phyloP scores from a whole-genome alignment of 2,888 invertebrate genomes.

The Agrilus biguttatus region DNA sequence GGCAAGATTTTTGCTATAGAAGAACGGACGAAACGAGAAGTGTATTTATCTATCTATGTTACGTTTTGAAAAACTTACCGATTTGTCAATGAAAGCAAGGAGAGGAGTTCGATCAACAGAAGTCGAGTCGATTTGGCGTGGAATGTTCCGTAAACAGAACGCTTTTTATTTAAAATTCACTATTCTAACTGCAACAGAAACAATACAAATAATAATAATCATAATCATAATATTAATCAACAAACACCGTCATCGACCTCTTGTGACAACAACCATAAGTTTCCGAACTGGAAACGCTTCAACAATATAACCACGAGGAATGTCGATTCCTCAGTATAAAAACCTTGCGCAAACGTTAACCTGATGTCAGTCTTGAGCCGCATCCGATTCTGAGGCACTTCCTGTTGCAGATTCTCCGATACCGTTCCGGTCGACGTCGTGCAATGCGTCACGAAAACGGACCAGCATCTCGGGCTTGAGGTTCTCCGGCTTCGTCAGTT shows the following conservation, averaged over 20 bases:
- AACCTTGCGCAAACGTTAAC: constrained; percentile 26
- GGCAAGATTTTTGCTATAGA: too few relatives aligned
- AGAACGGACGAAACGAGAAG: too few relatives aligned
- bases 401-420: constrained; percentile 20
- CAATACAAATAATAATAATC: constrained; percentile 17
- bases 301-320: constrained; percentile 8
- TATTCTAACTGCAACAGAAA: constrained; percentile 30
- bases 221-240: constrained; percentile 25
- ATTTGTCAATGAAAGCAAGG: too few relatives aligned
- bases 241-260: constrained; percentile 32
- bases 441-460: constrained; percentile 25
- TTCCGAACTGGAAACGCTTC: constrained; percentile 10
- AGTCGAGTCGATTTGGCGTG: too few relatives aligned
- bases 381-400: constrained; percentile 32
- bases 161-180: constrained; percentile 14
- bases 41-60: too few relatives aligned
- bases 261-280: constrained; percentile 17
- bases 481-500: constrained; percentile 31
- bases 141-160: too few relatives aligned
- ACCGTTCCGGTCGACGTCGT: constrained; percentile 26
- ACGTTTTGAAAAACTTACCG: too few relatives aligned
- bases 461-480: constrained; percentile 31
- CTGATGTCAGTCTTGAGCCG: constrained; percentile 32
- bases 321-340: constrained; percentile 22
- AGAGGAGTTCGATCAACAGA: too few relatives aligned